Evolutionary conservation across 1,140 invertebrate genomes (phyloP), one percentile per base, ranked within the genome.

Genomic region (Drosophila bocqueti): DNA sequence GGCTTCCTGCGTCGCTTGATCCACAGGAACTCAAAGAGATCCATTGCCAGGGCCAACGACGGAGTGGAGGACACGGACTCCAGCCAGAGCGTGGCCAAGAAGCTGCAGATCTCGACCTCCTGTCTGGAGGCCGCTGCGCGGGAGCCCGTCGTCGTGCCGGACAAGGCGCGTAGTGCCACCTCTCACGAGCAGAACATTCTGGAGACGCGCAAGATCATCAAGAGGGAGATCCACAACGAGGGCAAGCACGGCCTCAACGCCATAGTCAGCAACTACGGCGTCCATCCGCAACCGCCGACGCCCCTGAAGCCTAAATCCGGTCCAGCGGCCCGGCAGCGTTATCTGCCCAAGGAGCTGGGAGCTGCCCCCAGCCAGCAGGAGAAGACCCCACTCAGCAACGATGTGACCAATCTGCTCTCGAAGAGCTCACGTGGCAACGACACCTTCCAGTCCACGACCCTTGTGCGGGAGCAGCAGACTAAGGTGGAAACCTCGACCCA

Each of bases 1-100:
- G 95, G 95, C 24, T 96, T 96, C 80, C 95, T 96, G 87, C 94
- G 95, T 36, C 94, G 95, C 62, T 89, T 96, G 21, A 93, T 96
- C 10, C 94, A 95, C 55, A 94, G 95, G 74, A 93, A 92, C 47
- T 93, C 92, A 0, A 93, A 96, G 95, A 83, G 91, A 40, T 85
- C 79, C 47, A 84, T 84, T 78, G 95, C 95, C 16, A 95, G 95
- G 77, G 95, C 77, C 40, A 87, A 79, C 29, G 83, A 79, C 10
- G 83, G 86, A 8, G 45, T 79, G 16, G 76, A 83, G 58, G 67
- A 95, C 61, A 94, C 94, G 61, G 94, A 94, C 63, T 81, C 50
- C 31, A 93, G 94, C 47, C 93, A 93, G 11, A 94, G 94, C 46
- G 93, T 82, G 63, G 71, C 83, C 50, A 84, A 93, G 65, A 85